Conservation (phyloP, 2,113 vertebrate genomes). For the Capreolus pygargus region DNA sequence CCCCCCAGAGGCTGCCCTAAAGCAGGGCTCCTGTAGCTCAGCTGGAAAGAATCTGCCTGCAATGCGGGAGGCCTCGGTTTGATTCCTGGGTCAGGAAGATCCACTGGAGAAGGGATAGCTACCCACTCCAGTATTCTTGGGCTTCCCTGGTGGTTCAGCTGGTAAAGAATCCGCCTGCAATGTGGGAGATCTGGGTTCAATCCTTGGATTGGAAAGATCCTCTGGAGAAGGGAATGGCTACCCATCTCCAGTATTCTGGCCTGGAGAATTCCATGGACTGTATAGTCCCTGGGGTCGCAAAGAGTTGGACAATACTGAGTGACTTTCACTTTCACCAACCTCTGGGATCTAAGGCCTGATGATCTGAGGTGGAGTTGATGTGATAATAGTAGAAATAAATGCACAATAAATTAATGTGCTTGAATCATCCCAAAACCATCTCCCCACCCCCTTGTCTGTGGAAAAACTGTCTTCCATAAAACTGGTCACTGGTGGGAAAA, state of each 20-base stretch:
- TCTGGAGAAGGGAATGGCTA: neutral
- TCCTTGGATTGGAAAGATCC: neutral
- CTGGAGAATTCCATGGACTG: neutral
- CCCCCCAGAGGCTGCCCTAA: neutral
- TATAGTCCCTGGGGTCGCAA: neutral
- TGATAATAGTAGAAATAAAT: neutral
- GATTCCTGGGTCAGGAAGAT: neutral
- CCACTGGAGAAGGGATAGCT: neutral
- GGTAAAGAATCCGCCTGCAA: neutral
- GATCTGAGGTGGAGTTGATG: neutral
- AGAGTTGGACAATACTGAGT: neutral
- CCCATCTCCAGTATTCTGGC: neutral
- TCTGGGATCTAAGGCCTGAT: neutral
- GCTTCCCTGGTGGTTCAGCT: neutral
- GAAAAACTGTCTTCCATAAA: neutral
- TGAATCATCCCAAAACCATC: neutral
- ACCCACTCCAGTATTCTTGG: neutral
- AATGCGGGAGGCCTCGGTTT: neutral
- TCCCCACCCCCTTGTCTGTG: neutral
- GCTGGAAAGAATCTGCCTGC: neutral
- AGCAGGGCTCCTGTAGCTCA: neutral
- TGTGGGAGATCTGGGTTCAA: rapidly evolving
- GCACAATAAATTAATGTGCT: neutral
- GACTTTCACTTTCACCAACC: neutral
- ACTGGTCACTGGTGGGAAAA: neutral